Percentiles rank a stretch among this genome's conserved stretches.
Evolutionary conservation across 2,797 vertebrate species (phyloP).

Genomic region (Halcyon badia): DNA sequence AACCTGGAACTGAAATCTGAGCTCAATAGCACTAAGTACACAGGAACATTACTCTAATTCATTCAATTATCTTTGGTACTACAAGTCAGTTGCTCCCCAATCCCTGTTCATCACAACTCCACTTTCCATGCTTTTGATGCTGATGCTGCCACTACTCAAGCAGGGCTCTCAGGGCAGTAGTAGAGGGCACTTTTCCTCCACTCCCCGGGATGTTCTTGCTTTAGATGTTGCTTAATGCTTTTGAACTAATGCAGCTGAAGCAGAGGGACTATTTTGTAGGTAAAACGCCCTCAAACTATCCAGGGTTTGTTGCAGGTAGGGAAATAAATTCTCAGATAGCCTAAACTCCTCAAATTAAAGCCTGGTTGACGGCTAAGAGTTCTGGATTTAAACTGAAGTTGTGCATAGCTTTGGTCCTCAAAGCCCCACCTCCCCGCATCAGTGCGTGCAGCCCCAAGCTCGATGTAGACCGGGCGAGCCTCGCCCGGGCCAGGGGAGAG

Average conservation of each 20-base stretch:
- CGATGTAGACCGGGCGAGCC: neutral
- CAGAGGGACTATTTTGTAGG: neutral
- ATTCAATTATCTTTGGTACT: neutral
- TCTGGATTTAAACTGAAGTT: neutral
- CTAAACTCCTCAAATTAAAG: neutral
- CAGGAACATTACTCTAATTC: neutral
- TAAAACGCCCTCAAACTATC: neutral
- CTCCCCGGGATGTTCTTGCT: neutral
- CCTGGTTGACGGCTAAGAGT: rapidly evolving
- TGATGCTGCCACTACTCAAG: rapidly evolving
- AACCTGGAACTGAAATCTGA: neutral
- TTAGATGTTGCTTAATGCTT: neutral
- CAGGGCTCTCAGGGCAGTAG: neutral
- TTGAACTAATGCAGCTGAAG: neutral
- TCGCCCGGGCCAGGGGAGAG: neutral
- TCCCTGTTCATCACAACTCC: neutral
- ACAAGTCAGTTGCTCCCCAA: neutral
- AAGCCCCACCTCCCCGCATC: neutral
- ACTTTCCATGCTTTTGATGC: neutral
- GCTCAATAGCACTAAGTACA: neutral
- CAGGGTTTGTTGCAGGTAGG: neutral
- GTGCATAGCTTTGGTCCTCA: neutral
- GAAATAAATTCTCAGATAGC: neutral
- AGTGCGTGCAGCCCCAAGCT: neutral
- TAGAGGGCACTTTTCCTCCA: neutral